Conservation (phyloP, 1,140 invertebrate genomes). For the Odontomachus brunneus region DNA sequence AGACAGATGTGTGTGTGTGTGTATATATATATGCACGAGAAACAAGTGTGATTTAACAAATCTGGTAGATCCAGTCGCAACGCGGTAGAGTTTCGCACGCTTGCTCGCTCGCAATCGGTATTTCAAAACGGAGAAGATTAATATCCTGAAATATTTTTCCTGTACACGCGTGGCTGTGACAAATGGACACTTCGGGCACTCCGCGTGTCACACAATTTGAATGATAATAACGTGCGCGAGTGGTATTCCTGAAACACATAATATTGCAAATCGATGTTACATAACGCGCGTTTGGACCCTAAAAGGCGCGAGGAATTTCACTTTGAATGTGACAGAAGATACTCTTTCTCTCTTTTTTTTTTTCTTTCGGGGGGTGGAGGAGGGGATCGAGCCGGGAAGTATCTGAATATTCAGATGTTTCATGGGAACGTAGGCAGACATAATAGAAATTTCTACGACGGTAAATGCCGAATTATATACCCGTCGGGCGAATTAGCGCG, state of each 20-base stretch:
- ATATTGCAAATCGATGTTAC: too few relatives aligned
- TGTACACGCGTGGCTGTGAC: constrained; percentile 22
- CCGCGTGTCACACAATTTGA: constrained; percentile 4
- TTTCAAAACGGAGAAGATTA: constrained; percentile 25
- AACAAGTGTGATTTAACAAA: constrained; percentile 43
- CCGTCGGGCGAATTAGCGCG: constrained; percentile 30
- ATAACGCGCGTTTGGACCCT: too few relatives aligned
- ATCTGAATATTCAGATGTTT: not conserved
- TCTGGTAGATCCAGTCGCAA: not conserved
- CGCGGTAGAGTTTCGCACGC: constrained; percentile 6
- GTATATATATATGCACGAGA: constrained; percentile 32
- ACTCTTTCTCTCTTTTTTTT: too few relatives aligned
- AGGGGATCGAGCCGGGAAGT: not conserved
- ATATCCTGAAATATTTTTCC: constrained; percentile 21
- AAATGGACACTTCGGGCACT: constrained; percentile 33
- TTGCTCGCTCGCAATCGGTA: not conserved
- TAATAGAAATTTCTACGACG: constrained; percentile 5
- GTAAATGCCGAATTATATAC: not conserved
- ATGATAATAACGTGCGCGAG: constrained; percentile 22
- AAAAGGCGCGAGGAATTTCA: too few relatives aligned
- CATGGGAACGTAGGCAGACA: not conserved
- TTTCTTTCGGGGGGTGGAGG: too few relatives aligned
- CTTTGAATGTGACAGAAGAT: too few relatives aligned
- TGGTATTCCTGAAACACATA: not conserved
- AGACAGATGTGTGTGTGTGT: too few relatives aligned